phyloP scores from a whole-genome alignment of 2,797 vertebrate genomes.

The Cirrhinus molitorella region DNA sequence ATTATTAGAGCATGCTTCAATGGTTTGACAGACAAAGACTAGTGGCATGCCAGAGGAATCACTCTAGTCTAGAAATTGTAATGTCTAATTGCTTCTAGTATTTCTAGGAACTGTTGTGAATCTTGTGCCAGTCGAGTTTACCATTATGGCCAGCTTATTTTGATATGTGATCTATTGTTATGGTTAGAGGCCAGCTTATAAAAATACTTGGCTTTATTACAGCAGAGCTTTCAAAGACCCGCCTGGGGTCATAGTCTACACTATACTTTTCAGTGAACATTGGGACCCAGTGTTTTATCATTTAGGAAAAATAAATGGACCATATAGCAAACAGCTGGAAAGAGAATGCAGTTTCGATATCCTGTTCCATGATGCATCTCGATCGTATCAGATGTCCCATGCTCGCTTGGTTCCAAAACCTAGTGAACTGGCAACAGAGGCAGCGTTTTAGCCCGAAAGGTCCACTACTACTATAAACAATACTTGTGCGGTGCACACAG shows the following conservation, averaged over 20 bases:
- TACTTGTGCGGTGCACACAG: neutral
- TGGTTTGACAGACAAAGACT: conserved; percentile 43
- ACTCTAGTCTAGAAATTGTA: neutral
- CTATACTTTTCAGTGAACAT: conserved; percentile 17
- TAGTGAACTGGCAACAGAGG: neutral
- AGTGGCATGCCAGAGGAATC: conserved; percentile 39
- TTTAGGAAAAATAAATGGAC: conserved; percentile 7
- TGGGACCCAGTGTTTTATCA: neutral
- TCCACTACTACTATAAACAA: neutral
- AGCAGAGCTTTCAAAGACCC: conserved; percentile 27
- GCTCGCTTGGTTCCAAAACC: neutral
- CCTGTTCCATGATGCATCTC: neutral
- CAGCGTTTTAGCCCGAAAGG: neutral
- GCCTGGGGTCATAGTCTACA: neutral
- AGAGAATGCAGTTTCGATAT: neutral
- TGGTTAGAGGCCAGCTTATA: conserved; percentile 47
- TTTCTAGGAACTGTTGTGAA: conserved; percentile 1
- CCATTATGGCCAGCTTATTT: conserved; percentile 46
- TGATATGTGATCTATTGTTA: conserved; percentile 53
- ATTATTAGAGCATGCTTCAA: conserved; percentile 54
- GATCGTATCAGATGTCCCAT: neutral
- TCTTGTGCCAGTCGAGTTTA: conserved; percentile 51
- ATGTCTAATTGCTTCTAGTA: conserved; percentile 11
- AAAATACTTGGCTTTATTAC: conserved; percentile 39
- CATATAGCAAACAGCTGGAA: conserved; percentile 8